A percentile compares a stretch with the other conserved stretches of the same genome.
These are phyloP conservation scores for Spongilla lacustris DNA, from an alignment of 37 sponge, comb jelly and placozoan species.

Conservation along the genomic window DNA sequence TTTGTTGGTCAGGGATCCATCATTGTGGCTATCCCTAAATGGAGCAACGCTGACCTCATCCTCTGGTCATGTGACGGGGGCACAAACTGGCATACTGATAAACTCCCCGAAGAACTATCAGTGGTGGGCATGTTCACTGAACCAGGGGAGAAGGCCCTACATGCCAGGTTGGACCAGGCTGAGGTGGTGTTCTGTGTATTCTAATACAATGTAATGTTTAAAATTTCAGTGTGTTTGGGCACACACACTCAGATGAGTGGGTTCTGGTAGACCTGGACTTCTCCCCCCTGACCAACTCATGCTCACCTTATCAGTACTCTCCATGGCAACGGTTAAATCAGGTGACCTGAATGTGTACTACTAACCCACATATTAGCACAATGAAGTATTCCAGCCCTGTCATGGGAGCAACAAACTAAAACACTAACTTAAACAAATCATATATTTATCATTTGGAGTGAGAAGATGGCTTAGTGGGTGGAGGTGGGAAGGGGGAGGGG, in stretches of 20 bases:
- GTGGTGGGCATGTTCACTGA: slow-evolving; percentile 83
- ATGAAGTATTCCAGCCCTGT: neutral
- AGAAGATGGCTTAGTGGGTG: no score
- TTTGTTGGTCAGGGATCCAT: slow-evolving; percentile 70
- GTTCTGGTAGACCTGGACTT: slow-evolving; percentile 71
- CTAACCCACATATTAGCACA: no score
- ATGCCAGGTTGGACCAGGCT: slow-evolving; percentile 50
- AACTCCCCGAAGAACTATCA: neutral
- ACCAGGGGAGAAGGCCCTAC: slow-evolving; percentile 52
- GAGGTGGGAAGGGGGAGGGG: no score
- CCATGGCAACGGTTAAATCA: slow-evolving; percentile 69
- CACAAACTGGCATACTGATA: slow-evolving; percentile 22
- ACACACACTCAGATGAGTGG: slow-evolving; percentile 64
- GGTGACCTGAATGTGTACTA: slow-evolving; percentile 30
- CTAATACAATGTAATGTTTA: slow-evolving; percentile 20
- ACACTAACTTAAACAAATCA: no score
- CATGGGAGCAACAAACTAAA: neutral
- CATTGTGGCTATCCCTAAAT: slow-evolving; percentile 23
- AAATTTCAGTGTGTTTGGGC: slow-evolving; percentile 17
- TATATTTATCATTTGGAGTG: no score
- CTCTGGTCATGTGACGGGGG: slow-evolving; percentile 81
- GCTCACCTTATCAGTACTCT: slow-evolving; percentile 22
- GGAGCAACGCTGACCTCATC: slow-evolving; percentile 5
- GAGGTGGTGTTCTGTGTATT: neutral
- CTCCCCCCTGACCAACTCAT: slow-evolving; percentile 26